Conservation (phyloP, 2,888 invertebrate genomes). For the Electrophaes corylata region DNA sequence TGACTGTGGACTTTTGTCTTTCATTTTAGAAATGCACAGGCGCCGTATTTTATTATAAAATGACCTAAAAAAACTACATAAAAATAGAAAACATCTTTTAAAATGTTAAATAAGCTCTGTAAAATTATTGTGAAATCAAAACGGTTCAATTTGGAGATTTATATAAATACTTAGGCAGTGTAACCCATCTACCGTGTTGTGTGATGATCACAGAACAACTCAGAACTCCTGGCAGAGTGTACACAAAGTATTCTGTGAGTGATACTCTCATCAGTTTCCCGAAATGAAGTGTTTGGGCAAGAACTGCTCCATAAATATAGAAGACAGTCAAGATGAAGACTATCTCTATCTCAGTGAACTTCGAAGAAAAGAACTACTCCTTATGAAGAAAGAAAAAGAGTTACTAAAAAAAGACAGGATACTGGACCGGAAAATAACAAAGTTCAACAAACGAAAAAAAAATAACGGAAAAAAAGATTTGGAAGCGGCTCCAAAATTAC, state of each 20-base stretch:
- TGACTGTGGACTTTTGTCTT: too few species aligned
- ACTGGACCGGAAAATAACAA: conserved; percentile 37
- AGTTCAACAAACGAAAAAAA: conserved; percentile 35
- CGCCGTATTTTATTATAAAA: conserved; percentile 2
- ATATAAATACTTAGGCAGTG: not conserved
- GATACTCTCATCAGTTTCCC: not conserved
- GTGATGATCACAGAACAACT: not conserved
- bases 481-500: conserved; percentile 47
- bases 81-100: conserved; percentile 4
- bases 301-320: conserved; percentile 4
- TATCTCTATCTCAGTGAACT: conserved; percentile 27
- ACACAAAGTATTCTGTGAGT: too few species aligned
- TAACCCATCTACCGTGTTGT: not conserved
- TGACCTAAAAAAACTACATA: conserved; percentile 8
- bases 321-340: not conserved
- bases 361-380: conserved; percentile 36
- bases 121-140: not conserved
- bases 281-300: conserved; percentile 1
- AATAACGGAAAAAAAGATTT: conserved; percentile 43
- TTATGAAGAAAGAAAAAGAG: conserved; percentile 44
- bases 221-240: too few species aligned
- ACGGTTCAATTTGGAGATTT: not conserved
- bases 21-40: not conserved
- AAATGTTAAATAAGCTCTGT: conserved; percentile 3
- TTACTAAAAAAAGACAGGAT: conserved; percentile 42